These are phyloP conservation scores for Graphium colonna DNA, from an alignment of 2,888 invertebrate species.

Conservation along the genomic window DNA sequence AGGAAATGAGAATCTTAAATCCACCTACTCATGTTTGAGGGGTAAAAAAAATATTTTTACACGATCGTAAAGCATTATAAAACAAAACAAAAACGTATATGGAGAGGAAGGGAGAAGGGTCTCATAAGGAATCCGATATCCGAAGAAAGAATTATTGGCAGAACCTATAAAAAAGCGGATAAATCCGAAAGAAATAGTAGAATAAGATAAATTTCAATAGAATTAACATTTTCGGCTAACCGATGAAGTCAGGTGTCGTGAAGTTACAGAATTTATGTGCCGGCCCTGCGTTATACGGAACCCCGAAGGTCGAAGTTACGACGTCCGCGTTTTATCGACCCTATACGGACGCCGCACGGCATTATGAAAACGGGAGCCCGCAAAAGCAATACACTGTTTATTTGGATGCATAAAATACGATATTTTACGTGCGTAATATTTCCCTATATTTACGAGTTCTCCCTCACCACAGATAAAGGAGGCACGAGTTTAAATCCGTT, in stretches of 20 bases:
- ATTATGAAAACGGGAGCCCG: constrained; percentile 1
- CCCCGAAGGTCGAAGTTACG: constrained; percentile 13
- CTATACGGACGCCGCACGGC: not conserved
- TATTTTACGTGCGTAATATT: not conserved
- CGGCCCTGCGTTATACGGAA: constrained; percentile 15
- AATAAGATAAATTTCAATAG: not conserved
- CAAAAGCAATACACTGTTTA: not conserved
- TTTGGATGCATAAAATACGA: not conserved
- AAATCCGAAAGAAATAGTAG: too few relatives aligned
- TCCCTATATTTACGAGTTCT: not conserved
- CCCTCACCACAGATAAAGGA: not conserved
- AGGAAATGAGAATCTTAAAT: too few relatives aligned
- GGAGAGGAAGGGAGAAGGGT: too few relatives aligned
- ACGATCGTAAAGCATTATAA: too few relatives aligned
- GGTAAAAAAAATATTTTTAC: too few relatives aligned
- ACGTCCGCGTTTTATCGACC: constrained; percentile 1
- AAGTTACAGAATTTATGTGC: constrained; percentile 23
- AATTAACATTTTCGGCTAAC: constrained; percentile 18
- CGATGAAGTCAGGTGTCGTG: constrained; percentile 16
- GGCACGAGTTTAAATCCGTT: not conserved
- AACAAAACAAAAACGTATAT: too few relatives aligned
- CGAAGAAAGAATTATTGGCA: too few relatives aligned
- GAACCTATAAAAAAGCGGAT: too few relatives aligned
- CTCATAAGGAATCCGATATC: too few relatives aligned
- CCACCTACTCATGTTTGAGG: too few relatives aligned